Percentiles rank a stretch among this genome's conserved stretches.
These are phyloP conservation scores for Drosophila eohydei DNA, from an alignment of 2,888 invertebrate species.

Conservation along the genomic window DNA sequence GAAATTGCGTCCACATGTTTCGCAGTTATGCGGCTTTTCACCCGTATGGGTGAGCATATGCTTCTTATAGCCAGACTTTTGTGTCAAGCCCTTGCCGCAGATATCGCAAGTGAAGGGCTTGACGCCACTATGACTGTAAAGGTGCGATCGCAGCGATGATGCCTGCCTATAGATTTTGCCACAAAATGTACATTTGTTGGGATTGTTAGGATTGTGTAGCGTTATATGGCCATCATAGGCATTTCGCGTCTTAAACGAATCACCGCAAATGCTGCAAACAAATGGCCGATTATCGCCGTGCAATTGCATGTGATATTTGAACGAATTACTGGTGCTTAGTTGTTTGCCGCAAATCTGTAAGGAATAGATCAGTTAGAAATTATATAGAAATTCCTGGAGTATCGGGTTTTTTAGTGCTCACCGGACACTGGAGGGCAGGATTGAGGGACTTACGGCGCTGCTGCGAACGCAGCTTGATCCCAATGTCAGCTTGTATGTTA, in stretches of 20 bases:
- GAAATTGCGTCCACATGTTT: slow-evolving; percentile 80
- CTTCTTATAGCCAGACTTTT: slow-evolving; percentile 84
- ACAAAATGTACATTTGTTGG: slow-evolving; percentile 82
- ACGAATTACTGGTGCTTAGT: slow-evolving; percentile 83
- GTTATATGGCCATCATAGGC: slow-evolving; percentile 84
- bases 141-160: slow-evolving; percentile 82
- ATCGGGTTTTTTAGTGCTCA: slow-evolving; percentile 24
- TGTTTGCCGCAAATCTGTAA: slow-evolving; percentile 80
- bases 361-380: neutral
- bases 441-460: slow-evolving; percentile 47
- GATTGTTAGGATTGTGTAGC: slow-evolving; percentile 82
- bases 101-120: slow-evolving; percentile 83
- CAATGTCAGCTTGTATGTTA: neutral
- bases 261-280: slow-evolving; percentile 81
- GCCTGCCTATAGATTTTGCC: slow-evolving; percentile 83
- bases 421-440: slow-evolving; percentile 71
- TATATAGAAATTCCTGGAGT: neutral
- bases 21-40: slow-evolving; percentile 83
- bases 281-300: slow-evolving; percentile 83
- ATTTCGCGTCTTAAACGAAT: slow-evolving; percentile 84
- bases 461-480: slow-evolving; percentile 2
- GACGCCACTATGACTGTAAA: slow-evolving; percentile 82
- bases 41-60: slow-evolving; percentile 84
- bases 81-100: slow-evolving; percentile 84
- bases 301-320: slow-evolving; percentile 84